A percentile compares a stretch with the other conserved stretches of the same genome.
Evolutionary conservation across 2,888 invertebrate genomes (phyloP).

Genomic region (Dolichopus griseipennis): DNA sequence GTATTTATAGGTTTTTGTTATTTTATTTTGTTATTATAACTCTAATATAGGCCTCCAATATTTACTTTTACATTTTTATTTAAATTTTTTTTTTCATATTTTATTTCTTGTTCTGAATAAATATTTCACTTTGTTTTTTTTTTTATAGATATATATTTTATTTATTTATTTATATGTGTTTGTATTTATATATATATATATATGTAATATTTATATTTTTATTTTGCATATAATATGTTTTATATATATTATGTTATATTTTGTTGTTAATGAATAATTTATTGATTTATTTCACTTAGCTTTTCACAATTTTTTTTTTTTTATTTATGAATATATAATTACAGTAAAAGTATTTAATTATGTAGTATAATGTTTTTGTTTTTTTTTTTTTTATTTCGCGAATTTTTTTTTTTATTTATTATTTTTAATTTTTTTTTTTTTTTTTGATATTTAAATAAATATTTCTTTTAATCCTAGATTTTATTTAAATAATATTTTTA

Average conservation of each 20-base stretch:
- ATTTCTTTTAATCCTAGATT: too few species aligned
- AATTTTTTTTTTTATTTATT: too few species aligned
- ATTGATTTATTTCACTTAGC: conserved; percentile 5
- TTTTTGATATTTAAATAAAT: too few species aligned
- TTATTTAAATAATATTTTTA: too few species aligned
- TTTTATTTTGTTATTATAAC: background rate
- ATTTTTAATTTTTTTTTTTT: too few species aligned
- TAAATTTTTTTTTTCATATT: background rate
- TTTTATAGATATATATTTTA: background rate
- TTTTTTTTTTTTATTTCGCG: too few species aligned
- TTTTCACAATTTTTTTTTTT: too few species aligned
- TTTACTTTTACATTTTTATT: background rate
- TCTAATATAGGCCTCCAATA: conserved; percentile 6
- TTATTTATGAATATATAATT: background rate
- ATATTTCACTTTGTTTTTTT: background rate
- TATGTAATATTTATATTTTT: background rate
- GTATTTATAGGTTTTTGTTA: background rate
- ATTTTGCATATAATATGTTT: background rate
- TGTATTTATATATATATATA: background rate
- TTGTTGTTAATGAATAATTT: background rate
- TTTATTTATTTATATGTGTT: background rate
- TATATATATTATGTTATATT: background rate
- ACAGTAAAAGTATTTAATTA: background rate
- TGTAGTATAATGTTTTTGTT: too few species aligned
- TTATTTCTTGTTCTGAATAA: background rate